phyloP scores from a whole-genome alignment of 2,888 invertebrate species.

The Ophion slaviceki region DNA sequence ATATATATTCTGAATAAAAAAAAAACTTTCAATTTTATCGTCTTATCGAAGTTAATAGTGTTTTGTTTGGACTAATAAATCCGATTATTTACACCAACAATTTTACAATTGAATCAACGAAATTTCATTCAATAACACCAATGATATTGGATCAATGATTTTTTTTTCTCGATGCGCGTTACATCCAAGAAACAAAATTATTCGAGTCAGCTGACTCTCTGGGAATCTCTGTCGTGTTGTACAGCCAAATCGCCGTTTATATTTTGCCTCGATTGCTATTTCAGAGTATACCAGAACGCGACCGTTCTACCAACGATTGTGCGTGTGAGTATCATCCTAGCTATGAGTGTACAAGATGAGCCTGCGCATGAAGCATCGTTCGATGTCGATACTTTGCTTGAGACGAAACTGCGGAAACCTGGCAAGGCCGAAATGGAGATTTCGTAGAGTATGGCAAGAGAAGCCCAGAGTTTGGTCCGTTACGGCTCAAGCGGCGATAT shows the following conservation, averaged over 20 bases:
- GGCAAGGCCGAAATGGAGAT: slow-evolving; percentile 25
- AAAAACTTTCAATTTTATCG: too few relatives aligned
- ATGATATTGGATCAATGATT: too few relatives aligned
- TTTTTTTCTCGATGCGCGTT: too few relatives aligned
- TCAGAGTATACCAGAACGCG: slow-evolving; percentile 7
- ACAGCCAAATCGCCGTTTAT: slow-evolving; percentile 15
- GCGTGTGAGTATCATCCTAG: background rate
- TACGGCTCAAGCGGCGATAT: slow-evolving; percentile 52
- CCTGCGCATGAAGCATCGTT: slow-evolving; percentile 30
- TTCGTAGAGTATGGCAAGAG: slow-evolving; percentile 10
- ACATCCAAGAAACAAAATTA: slow-evolving; percentile 40
- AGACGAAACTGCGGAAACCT: background rate
- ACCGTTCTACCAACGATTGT: slow-evolving; percentile 8
- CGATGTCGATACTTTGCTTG: slow-evolving; percentile 1
- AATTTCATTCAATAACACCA: too few relatives aligned
- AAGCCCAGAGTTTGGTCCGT: slow-evolving; percentile 10
- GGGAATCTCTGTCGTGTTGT: background rate
- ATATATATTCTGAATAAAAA: too few relatives aligned
- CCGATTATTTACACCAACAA: too few relatives aligned
- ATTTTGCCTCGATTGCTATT: slow-evolving; percentile 45
- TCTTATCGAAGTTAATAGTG: too few relatives aligned
- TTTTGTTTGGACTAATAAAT: too few relatives aligned
- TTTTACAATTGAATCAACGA: too few relatives aligned
- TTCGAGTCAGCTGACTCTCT: slow-evolving; percentile 21
- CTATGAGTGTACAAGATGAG: background rate